These are phyloP conservation scores for Caenorhabditis sp. DNA, from an alignment of 2,888 invertebrate species.

Conservation along the genomic window DNA sequence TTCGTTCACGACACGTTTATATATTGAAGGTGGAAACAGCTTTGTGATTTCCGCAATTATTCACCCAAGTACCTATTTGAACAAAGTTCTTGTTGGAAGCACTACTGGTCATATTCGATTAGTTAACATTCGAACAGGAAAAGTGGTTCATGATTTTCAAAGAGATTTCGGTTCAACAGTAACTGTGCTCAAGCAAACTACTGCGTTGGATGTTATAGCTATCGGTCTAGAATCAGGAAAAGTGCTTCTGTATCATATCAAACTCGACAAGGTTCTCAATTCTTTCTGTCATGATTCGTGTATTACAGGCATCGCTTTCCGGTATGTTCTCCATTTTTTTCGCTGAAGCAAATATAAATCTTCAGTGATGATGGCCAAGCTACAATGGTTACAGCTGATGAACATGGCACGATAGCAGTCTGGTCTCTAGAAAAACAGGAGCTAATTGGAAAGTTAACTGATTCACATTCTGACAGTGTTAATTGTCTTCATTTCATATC, in stretches of 20 bases:
- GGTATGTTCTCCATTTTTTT: constrained; percentile 56
- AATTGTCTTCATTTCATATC: constrained; percentile 91
- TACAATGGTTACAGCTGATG: constrained; percentile 76
- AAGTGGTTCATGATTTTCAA: constrained; percentile 86
- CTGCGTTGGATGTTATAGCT: constrained; percentile 94
- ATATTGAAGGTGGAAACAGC: constrained; percentile 68
- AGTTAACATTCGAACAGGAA: constrained; percentile 78
- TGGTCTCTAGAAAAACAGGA: constrained; percentile 90
- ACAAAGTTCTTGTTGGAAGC: constrained; percentile 87
- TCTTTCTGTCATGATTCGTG: constrained; percentile 91
- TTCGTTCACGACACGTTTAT: constrained; percentile 38
- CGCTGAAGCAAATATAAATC: too few relatives aligned
- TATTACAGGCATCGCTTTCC: constrained; percentile 77
- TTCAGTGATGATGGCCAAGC: constrained; percentile 80
- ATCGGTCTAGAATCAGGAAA: constrained; percentile 91
- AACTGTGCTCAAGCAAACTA: constrained; percentile 90
- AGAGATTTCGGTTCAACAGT: constrained; percentile 87
- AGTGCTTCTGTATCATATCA: constrained; percentile 92
- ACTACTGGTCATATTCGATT: constrained; percentile 74
- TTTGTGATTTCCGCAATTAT: constrained; percentile 91
- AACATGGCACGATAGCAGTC: constrained; percentile 90
- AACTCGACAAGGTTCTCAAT: constrained; percentile 90
- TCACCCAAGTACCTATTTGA: constrained; percentile 95
- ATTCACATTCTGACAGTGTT: constrained; percentile 89
- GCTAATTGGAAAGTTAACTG: constrained; percentile 89